Percentiles rank a stretch among this genome's conserved stretches.
Conservation (phyloP, 2,113 vertebrate genomes). For the Canis aureus region DNA sequence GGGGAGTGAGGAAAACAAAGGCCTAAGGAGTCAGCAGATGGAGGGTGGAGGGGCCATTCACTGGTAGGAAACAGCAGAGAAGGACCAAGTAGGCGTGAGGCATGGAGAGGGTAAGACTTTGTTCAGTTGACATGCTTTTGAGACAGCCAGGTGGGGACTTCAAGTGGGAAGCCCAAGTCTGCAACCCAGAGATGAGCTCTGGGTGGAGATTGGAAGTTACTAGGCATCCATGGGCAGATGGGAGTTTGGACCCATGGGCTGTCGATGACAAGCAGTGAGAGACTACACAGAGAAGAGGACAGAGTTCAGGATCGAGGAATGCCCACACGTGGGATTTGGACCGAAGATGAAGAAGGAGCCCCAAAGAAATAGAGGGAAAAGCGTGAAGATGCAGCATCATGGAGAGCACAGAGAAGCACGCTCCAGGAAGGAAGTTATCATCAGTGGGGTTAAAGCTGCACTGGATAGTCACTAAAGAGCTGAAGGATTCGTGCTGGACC, state of each 20-base stretch:
- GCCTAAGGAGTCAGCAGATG: neutral
- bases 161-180: neutral
- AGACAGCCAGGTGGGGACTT: neutral
- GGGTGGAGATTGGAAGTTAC: neutral
- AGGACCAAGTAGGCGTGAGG: too few species aligned
- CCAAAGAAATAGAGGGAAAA: neutral
- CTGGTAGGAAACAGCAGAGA: neutral
- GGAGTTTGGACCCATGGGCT: neutral
- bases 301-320: neutral
- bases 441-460: neutral
- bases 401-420: neutral
- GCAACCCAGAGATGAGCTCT: neutral
- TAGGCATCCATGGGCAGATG: neutral
- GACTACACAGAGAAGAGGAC: neutral
- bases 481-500: rapidly evolving
- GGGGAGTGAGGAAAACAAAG: neutral
- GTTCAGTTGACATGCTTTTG: neutral
- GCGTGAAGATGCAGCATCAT: neutral
- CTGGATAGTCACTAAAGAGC: neutral
- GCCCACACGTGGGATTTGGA: neutral
- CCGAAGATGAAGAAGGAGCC: neutral
- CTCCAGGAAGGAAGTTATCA: neutral
- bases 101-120: neutral
- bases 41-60: neutral
- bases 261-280: too few species aligned